These are phyloP conservation scores for Nyctibius grandis DNA, from an alignment of 2,797 vertebrate species.

Conservation along the genomic window DNA sequence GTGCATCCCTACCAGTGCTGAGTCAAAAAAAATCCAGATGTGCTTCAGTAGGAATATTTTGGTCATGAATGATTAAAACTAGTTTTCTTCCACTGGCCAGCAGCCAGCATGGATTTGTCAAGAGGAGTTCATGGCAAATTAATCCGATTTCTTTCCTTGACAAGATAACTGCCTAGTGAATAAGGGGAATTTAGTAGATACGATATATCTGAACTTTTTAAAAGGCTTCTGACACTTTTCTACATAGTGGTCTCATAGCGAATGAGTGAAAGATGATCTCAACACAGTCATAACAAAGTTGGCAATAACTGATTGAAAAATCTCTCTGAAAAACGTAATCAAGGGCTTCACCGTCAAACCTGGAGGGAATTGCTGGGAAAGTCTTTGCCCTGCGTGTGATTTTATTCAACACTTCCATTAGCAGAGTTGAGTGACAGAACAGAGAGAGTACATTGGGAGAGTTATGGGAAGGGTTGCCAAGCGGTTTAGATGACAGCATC, in stretches of 20 bases:
- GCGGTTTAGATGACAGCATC: background rate
- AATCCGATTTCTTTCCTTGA: conserved; percentile 33
- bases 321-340: conserved; percentile 19
- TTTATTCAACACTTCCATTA: conserved; percentile 13
- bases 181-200: background rate
- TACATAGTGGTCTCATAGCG: background rate
- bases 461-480: background rate
- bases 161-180: conserved; percentile 12
- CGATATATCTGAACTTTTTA: background rate
- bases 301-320: background rate
- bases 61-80: conserved; percentile 6
- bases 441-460: background rate
- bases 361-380: background rate
- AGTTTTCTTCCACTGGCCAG: background rate
- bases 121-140: conserved; percentile 21
- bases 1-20: background rate
- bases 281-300: background rate
- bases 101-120: conserved; percentile 26
- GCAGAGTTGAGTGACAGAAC: conserved; percentile 17
- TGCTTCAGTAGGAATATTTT: background rate
- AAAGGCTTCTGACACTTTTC: conserved; percentile 3
- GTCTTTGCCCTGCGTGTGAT: background rate
- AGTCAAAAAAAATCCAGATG: background rate
- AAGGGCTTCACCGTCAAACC: background rate
- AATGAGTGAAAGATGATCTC: background rate